Base-by-base conservation (phyloP, 2,888 invertebrate species). In the Panzeria rudis region DNA sequence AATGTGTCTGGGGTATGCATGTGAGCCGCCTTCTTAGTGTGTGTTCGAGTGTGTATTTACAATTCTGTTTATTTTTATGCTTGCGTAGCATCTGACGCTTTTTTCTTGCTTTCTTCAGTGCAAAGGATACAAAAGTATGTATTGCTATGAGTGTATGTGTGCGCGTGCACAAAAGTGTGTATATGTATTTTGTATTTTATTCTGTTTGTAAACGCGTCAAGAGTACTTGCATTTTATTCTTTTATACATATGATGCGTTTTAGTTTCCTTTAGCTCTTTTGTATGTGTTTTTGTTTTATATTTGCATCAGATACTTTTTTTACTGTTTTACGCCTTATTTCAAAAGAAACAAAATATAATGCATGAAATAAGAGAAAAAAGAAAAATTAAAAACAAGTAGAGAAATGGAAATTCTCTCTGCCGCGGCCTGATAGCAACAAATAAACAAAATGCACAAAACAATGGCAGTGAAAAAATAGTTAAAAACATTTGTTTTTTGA, bases 131-230 rank as follows among this genome's bases (percentile, higher is more conserved):
- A 13, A 11, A 20, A 7, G 20, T 32, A 7, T 15, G 7, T 41
- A 8, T 23, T 23, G 35, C 2, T 50, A 25, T 11, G 3, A 29
- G 7, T 41, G 44, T 15, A 17, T 25, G 32, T 20, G 17, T 44
- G 52, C 13, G 25, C 11, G n/a, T 23, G 3, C 9, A 17, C 17
- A 41, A 2, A 32, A 23, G 35, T 47, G 11, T 52, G 29, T 62
- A 13, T 52, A 17, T 50, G 11, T 62, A 38, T 76, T 79, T 64
- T 71, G 69, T 69, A 69, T 81, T 73, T 82, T 73, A 82, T 85
- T 78, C 69, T 69, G 62, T 85, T 82, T 85, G 73, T 78, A 71
- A 82, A 66, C 56, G 78, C 78, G 69, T 85, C 75, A 85, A 85
- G 85, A 75, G 78, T 75, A 82, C 85, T 85, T 82, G 78, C 82